These are phyloP conservation scores for Peromyscus eremicus DNA, from an alignment of 2,797 vertebrate species.

Conservation along the genomic window DNA sequence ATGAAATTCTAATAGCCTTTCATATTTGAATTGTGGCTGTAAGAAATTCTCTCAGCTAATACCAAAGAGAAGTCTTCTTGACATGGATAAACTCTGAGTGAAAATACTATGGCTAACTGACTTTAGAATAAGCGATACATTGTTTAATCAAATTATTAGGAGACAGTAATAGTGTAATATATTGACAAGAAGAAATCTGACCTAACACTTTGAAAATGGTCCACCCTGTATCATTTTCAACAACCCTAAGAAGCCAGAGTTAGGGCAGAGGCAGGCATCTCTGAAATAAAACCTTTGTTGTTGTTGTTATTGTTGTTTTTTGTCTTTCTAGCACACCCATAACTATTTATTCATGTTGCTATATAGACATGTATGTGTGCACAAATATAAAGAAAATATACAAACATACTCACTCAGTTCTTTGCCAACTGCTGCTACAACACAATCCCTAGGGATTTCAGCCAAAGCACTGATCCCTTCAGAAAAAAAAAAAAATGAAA, in stretches of 20 bases:
- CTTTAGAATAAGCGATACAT: background rate
- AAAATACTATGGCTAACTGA: slow-evolving; percentile 23
- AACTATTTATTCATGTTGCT: background rate
- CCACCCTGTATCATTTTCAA: background rate
- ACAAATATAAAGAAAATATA: background rate
- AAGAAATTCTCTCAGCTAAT: background rate
- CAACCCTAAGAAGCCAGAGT: background rate
- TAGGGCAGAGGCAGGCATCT: background rate
- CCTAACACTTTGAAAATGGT: slow-evolving; percentile 14
- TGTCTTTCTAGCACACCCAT: background rate
- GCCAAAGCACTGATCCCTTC: slow-evolving; percentile 94
- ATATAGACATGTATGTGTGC: too few relatives aligned
- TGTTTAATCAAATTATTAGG: slow-evolving; percentile 17
- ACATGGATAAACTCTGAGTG: background rate
- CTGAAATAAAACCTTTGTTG: background rate
- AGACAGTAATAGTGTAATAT: background rate
- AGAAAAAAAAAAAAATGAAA: slow-evolving; percentile 18
- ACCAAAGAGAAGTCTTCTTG: background rate
- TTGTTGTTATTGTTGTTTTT: too few relatives aligned
- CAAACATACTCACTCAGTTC: slow-evolving; percentile 92
- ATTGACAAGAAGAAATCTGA: background rate
- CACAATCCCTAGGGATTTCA: slow-evolving; percentile 94
- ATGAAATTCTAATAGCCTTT: slow-evolving; percentile 54
- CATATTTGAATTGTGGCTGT: background rate
- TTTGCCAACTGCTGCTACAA: slow-evolving; percentile 95